Percentiles rank a stretch among this genome's conserved stretches.
Evolutionary conservation across 1,140 invertebrate species (phyloP).

Genomic region (Drosophila quadrilineata): DNA sequence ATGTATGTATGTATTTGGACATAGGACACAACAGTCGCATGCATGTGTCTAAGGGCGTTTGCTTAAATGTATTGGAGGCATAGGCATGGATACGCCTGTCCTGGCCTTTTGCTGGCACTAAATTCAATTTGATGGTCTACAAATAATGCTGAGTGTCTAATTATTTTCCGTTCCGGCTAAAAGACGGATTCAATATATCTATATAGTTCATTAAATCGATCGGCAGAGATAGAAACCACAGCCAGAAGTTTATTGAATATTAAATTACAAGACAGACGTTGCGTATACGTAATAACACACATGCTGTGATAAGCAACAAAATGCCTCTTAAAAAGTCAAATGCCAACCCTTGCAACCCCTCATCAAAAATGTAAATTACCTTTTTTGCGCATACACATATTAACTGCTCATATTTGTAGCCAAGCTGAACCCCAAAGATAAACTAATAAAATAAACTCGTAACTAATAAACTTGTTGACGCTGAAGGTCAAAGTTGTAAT

Average conservation of each 20-base stretch:
- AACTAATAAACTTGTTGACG: too few species aligned
- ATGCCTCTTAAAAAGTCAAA: neutral
- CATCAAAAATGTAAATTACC: too few species aligned
- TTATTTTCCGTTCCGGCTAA: slow-evolving; percentile 57
- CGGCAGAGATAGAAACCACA: slow-evolving; percentile 24
- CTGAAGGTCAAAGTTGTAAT: too few species aligned
- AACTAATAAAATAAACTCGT: too few species aligned
- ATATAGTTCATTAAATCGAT: slow-evolving; percentile 17
- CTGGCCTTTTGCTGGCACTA: slow-evolving; percentile 60
- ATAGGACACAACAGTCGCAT: slow-evolving; percentile 15
- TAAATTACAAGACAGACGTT: slow-evolving; percentile 39
- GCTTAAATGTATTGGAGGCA: slow-evolving; percentile 20
- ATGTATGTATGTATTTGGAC: neutral
- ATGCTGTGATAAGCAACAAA: slow-evolving; percentile 6
- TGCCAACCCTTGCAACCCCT: neutral
- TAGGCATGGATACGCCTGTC: slow-evolving; percentile 53
- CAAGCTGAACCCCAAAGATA: too few species aligned
- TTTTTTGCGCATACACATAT: too few species aligned
- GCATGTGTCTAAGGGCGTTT: slow-evolving; percentile 1
- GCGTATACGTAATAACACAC: slow-evolving; percentile 59
- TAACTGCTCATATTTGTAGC: too few species aligned
- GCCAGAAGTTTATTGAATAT: slow-evolving; percentile 30
- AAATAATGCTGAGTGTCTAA: slow-evolving; percentile 77
- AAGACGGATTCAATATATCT: neutral
- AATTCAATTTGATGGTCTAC: slow-evolving; percentile 78